phyloP scores from a whole-genome alignment of 2,797 vertebrate species.

The Acanthornis magna region DNA sequence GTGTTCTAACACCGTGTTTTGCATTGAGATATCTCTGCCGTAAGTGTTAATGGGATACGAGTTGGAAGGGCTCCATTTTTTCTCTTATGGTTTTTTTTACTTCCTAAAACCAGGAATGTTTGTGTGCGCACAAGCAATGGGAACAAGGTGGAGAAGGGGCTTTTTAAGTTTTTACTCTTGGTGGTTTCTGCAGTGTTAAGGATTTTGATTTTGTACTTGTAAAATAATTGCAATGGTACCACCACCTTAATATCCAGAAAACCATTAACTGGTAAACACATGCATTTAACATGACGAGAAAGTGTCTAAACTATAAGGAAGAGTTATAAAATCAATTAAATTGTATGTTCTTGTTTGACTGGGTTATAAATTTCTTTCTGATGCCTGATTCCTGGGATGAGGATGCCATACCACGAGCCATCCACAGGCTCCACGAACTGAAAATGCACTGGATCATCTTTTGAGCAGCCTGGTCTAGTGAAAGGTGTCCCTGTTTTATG shows the following conservation, averaged over 20 bases:
- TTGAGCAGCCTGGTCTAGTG: background rate
- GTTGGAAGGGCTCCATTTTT: background rate
- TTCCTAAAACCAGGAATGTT: background rate
- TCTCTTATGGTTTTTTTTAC: background rate
- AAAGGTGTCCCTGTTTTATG: background rate
- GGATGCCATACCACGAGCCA: background rate
- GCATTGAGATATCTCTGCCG: background rate
- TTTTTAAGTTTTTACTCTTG: background rate
- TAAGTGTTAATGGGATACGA: background rate
- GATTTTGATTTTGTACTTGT: background rate
- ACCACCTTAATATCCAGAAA: background rate
- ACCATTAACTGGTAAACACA: background rate
- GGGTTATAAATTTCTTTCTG: background rate
- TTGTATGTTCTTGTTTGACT: background rate
- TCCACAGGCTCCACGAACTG: background rate
- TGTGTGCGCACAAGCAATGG: background rate
- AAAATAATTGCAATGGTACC: background rate
- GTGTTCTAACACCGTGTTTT: background rate
- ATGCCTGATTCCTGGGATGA: background rate
- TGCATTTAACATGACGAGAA: background rate
- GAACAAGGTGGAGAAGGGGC: background rate
- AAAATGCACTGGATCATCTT: background rate
- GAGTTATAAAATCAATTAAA: background rate
- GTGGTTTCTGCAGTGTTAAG: background rate
- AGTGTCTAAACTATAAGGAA: background rate